Base-by-base conservation (phyloP, 2,113 vertebrate species). In the Muntiacus muntjak region DNA sequence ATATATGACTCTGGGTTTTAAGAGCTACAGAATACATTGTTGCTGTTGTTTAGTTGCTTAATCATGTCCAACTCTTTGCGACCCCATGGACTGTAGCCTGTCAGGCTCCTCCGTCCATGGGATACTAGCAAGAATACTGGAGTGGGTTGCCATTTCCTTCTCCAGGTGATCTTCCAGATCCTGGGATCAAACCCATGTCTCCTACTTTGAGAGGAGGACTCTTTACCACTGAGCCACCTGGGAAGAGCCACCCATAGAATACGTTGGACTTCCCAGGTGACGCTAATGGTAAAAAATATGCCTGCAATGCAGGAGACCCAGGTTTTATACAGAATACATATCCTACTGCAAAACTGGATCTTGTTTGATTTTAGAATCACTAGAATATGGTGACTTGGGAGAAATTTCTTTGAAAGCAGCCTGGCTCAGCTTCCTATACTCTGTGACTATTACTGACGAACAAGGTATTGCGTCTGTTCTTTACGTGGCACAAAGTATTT, bases 401-500 rank as follows among this genome's bases (percentile, higher is more conserved):
- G 71, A 92, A 50, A 30, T 81, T 84, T 93, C 47, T 92, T 95
- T 71, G 96, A 93, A 96, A 54, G 13, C 54, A 6, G 78, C 91
- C 28, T 79, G 55, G 28, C 88, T 98, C 81, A 96, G 89, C 0
- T 28, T 60, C 89, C 25, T 71, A 60, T 97, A 96, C 83, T 95
- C 98, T 94, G 19, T 62, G 60, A 40, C 55, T 97, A 60, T 36
- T 96, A 88, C 52, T 95, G 89, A 95, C 26, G 81, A 89, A 89
- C 84, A 96, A 95, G n/a, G 13, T 89, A 82, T 1, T 90, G 57
- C 54, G 3, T 82, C 57, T 95, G 17, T 96, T 94, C 93, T 98
- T 98, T 90, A 96, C 50, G 40, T 19, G 50, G 50, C 13, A 96
- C 52, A 91, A 84, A 78, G 96, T 96, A 36, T 54, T 55, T 97